phyloP scores from a whole-genome alignment of 2,113 vertebrate species.

The Pao palembangensis region DNA sequence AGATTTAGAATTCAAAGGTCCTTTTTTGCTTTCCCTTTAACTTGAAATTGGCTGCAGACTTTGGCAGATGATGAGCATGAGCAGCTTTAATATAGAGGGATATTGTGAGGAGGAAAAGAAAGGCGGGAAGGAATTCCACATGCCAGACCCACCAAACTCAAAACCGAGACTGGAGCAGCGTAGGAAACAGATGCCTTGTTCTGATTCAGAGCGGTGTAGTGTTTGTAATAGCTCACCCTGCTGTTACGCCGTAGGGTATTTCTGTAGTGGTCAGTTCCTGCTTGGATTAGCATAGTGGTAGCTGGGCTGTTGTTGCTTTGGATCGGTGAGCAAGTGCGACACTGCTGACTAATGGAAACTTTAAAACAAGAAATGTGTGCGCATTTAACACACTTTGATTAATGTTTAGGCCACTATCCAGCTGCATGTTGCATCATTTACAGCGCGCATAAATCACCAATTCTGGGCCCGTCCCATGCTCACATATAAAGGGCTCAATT shows the following conservation, averaged over 20 bases:
- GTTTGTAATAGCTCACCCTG: conserved; percentile 40
- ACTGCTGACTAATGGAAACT: conserved; percentile 62
- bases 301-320: conserved; percentile 35
- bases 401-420: conserved; percentile 30
- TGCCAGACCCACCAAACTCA: conserved; percentile 27
- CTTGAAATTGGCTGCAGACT: conserved; percentile 26
- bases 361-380: conserved; percentile 31
- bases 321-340: conserved; percentile 29
- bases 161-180: conserved; percentile 33
- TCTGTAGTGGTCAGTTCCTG: conserved; percentile 38
- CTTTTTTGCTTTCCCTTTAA: conserved; percentile 20
- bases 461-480: conserved; percentile 8
- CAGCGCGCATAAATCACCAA: conserved; percentile 25
- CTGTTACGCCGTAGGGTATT: conserved; percentile 44
- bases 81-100: conserved; percentile 38
- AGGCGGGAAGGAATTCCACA: conserved; percentile 50
- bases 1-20: no score
- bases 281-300: conserved; percentile 47
- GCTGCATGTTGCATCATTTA: conserved; percentile 16
- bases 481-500: conserved; percentile 19
- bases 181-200: conserved; percentile 37
- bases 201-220: conserved; percentile 37
- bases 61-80: conserved; percentile 2
- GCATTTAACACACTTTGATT: conserved; percentile 23
- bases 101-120: conserved; percentile 41